These are phyloP conservation scores for Aspidiotus destructor DNA, from an alignment of 2,888 invertebrate species.

Conservation along the genomic window DNA sequence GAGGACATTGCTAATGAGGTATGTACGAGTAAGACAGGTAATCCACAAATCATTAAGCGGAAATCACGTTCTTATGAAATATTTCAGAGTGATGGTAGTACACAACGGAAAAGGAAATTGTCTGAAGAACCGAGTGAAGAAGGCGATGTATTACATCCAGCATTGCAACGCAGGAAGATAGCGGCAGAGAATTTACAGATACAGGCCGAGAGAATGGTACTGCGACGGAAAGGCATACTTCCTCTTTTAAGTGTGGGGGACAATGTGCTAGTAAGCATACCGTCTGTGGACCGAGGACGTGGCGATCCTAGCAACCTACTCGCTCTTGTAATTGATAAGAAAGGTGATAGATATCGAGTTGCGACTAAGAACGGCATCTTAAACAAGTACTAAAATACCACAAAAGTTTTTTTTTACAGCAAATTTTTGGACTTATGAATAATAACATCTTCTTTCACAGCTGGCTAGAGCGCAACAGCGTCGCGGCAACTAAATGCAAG, in stretches of 20 bases:
- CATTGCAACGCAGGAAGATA: not conserved
- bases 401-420: too few species aligned
- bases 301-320: not conserved
- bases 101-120: too few species aligned
- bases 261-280: conserved; percentile 9
- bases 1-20: too few species aligned
- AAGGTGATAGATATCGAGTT: not conserved
- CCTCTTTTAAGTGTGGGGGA: conserved; percentile 13
- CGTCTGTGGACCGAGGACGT: conserved; percentile 2
- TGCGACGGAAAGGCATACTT: conserved; percentile 2
- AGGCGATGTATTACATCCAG: too few species aligned
- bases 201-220: conserved; percentile 10
- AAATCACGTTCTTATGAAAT: too few species aligned
- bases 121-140: too few species aligned
- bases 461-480: not conserved
- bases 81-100: too few species aligned
- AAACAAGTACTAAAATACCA: not conserved
- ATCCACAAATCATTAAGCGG: too few species aligned
- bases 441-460: not conserved
- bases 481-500: not conserved
- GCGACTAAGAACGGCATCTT: not conserved
- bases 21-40: too few species aligned
- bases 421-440: not conserved
- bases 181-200: conserved; percentile 5
- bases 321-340: not conserved